Percentiles rank a stretch among this genome's conserved stretches.
Evolutionary conservation across 2,113 vertebrate genomes (phyloP).

Genomic region (Gasterosteus aculeatus): DNA sequence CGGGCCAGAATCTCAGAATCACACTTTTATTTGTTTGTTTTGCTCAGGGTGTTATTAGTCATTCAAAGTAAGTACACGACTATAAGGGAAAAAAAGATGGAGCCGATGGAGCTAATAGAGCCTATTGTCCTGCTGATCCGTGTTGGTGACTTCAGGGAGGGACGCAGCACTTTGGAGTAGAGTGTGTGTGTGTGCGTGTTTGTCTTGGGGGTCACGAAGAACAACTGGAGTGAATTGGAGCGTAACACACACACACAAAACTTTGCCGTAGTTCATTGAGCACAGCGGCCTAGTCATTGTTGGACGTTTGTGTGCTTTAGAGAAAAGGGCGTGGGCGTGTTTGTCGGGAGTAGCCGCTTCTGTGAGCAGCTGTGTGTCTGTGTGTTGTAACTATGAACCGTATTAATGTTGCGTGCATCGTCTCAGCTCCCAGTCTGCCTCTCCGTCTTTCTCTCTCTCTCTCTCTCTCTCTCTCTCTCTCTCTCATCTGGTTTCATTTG

Average conservation of each 20-base stretch:
- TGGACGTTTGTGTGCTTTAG: conserved; percentile 3
- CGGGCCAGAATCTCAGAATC: conserved; percentile 38
- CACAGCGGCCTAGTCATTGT: conserved; percentile 83
- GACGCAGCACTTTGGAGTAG: conserved; percentile 31
- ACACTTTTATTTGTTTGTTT: conserved; percentile 16
- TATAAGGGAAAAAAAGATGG: conserved; percentile 57
- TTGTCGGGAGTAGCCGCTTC: neutral
- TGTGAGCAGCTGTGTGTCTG: conserved; percentile 12
- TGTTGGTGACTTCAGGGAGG: conserved; percentile 40
- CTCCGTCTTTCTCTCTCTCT: conserved; percentile 17
- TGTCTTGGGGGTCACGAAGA: conserved; percentile 70
- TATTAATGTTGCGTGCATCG: conserved; percentile 5
- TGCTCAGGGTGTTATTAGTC: conserved; percentile 56
- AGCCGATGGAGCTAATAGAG: conserved; percentile 37
- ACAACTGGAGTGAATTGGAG: conserved; percentile 76
- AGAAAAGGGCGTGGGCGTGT: neutral
- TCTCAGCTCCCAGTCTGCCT: conserved; percentile 22
- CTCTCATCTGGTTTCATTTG: conserved; percentile 35
- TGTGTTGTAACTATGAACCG: neutral
- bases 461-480: no score
- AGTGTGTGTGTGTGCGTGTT: conserved; percentile 21
- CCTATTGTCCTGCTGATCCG: conserved; percentile 64
- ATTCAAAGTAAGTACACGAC: conserved; percentile 46
- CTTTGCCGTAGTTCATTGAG: conserved; percentile 77
- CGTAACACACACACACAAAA: conserved; percentile 42